Evolutionary conservation across 2,113 vertebrate genomes (phyloP), one percentile per base, ranked within the genome.

Genomic region (Seriola quinqueradiata): DNA sequence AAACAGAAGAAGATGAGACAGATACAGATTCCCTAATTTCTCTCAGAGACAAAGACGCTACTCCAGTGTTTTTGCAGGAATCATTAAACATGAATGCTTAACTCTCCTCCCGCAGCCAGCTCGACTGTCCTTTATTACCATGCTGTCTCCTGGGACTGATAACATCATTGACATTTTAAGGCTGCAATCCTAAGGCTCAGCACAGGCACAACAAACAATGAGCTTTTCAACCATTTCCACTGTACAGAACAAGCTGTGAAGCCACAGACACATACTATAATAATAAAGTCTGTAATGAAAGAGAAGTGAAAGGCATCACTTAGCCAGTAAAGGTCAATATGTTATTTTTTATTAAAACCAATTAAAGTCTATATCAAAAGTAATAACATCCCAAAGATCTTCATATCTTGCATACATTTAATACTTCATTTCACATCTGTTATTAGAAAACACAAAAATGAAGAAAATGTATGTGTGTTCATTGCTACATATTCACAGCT

Each of bases 271-370:
- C 64, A 57, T 77, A 55, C 52, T 73, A 55, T 73, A 2, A 84
- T 59, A 64, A 77, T 68, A 34, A 23, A 57, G 11, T 2, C 10
- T 0, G 2, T 25, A 82, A 87, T 81, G 21, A 75, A 77, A 79
- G 58, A 44, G 1, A 34, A 75, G 23, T n/a, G 28, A 81, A 67
- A 72, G 63, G 44, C 59, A 81, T 68, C 68, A 54, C 60, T 77
- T 38, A 40, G 28, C 40, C 38, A 21, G 48, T 44, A 34, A 50
- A 64, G 67, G 86, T 86, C 78, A 65, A 72, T 28, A 36, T 87
- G 32, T 74, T 77, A 17, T 52, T 50, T 52, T 66, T 42, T 11
- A 11, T 42, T 42, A 42, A 11, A 42, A 42, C 8, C 2, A 42
- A 42, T 42, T 42, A 11, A 42, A 42, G 8, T 5, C 38, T 8